phyloP scores from a whole-genome alignment of 1,140 invertebrate species.

The Conus betulinus region DNA sequence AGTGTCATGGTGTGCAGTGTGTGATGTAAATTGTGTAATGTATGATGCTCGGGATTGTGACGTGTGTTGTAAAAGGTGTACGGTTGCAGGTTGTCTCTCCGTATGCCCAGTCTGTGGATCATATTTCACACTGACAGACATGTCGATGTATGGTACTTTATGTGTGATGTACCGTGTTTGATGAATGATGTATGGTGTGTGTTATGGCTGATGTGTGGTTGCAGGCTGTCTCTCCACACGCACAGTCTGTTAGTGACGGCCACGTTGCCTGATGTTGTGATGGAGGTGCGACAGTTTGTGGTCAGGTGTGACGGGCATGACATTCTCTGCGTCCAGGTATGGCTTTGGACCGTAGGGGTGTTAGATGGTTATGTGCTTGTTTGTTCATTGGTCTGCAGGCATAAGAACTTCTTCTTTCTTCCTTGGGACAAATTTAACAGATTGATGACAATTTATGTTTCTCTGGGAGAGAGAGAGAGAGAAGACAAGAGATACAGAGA shows the following conservation, averaged over 20 bases:
- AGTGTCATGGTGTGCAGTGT: background rate
- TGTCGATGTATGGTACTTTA: background rate
- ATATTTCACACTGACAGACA: no score
- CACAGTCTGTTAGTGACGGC: conserved; percentile 50
- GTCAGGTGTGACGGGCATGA: conserved; percentile 85
- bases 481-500: no score
- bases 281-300: conserved; percentile 56
- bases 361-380: no score
- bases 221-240: conserved; percentile 52
- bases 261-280: conserved; percentile 50
- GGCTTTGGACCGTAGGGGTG: no score
- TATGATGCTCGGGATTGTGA: background rate
- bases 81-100: no score
- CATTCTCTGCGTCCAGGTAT: conserved; percentile 85
- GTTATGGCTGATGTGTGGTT: background rate
- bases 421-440: no score
- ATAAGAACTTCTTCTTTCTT: no score
- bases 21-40: background rate
- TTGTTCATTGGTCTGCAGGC: no score
- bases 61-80: no score
- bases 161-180: background rate
- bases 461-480: no score
- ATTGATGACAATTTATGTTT: no score
- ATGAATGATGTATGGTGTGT: background rate
- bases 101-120: no score